These are phyloP conservation scores for Lypha dubia DNA, from an alignment of 2,888 invertebrate genomes.

Conservation along the genomic window DNA sequence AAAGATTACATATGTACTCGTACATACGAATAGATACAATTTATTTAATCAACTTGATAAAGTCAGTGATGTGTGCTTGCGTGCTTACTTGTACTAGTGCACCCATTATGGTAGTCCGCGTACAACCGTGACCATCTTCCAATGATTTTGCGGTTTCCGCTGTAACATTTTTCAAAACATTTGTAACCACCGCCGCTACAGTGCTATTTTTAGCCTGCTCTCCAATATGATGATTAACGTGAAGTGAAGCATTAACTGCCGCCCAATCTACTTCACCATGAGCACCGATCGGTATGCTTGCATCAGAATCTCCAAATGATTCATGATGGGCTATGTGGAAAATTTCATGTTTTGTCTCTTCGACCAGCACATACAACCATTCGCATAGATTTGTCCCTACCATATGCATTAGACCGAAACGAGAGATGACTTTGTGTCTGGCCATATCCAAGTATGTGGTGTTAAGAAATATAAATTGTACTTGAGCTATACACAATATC, in stretches of 20 bases:
- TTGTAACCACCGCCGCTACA: slow-evolving; percentile 52
- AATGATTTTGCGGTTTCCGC: slow-evolving; percentile 43
- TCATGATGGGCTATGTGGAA: slow-evolving; percentile 86
- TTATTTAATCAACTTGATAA: background rate
- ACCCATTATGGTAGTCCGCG: slow-evolving; percentile 88
- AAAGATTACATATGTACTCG: too few species aligned
- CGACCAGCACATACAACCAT: slow-evolving; percentile 94
- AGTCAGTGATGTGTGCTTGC: too few species aligned
- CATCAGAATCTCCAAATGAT: slow-evolving; percentile 69
- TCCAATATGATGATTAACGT: slow-evolving; percentile 64
- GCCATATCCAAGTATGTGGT: slow-evolving; percentile 89
- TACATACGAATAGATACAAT: too few species aligned
- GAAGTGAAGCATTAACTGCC: slow-evolving; percentile 76
- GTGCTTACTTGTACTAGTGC: slow-evolving; percentile 87
- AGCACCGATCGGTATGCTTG: slow-evolving; percentile 62
- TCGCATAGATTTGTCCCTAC: slow-evolving; percentile 96
- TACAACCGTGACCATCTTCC: slow-evolving; percentile 82
- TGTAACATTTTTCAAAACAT: slow-evolving; percentile 72
- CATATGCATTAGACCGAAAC: slow-evolving; percentile 96
- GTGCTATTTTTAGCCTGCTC: slow-evolving; percentile 66
- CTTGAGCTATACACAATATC: slow-evolving; percentile 93
- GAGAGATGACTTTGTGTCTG: slow-evolving; percentile 88
- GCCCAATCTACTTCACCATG: slow-evolving; percentile 76
- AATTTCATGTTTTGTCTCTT: slow-evolving; percentile 95
- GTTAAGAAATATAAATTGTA: slow-evolving; percentile 97